A percentile compares a stretch with the other conserved stretches of the same genome.
These are phyloP conservation scores for Globia sparganii DNA, from an alignment of 2,888 invertebrate species.

Conservation along the genomic window DNA sequence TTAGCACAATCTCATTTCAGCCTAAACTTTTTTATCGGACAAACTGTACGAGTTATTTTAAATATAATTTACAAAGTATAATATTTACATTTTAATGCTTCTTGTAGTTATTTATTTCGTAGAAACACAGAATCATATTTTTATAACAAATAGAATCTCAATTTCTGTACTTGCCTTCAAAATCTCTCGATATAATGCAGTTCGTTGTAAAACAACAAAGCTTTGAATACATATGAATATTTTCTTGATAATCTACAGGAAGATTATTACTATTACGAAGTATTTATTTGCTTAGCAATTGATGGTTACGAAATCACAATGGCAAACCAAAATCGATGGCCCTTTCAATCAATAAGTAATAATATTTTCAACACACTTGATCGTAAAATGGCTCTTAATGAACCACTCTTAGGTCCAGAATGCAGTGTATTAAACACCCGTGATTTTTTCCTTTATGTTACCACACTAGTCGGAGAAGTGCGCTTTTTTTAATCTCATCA, in stretches of 20 bases:
- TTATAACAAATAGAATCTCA: not conserved
- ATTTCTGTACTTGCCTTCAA: not conserved
- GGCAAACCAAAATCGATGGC: not conserved
- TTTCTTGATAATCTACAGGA: not conserved
- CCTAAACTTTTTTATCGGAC: not conserved
- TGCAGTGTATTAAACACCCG: no score
- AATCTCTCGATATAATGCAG: not conserved
- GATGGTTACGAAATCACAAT: not conserved
- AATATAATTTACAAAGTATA: not conserved
- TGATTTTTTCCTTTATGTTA: no score
- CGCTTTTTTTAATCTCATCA: no score
- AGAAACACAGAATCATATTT: not conserved
- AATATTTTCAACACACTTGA: no score
- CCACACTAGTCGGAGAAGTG: no score
- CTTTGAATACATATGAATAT: not conserved
- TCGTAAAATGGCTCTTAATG: no score
- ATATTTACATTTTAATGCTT: not conserved
- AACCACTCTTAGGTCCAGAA: no score
- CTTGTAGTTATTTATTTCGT: not conserved
- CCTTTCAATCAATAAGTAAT: constrained; percentile 2
- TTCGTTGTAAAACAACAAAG: constrained; percentile 18
- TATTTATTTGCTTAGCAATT: not conserved
- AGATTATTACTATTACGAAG: no score
- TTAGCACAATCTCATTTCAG: not conserved
- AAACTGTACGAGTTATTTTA: not conserved